phyloP scores from a whole-genome alignment of 2,113 vertebrate genomes.

The Atherinomorus stipes region DNA sequence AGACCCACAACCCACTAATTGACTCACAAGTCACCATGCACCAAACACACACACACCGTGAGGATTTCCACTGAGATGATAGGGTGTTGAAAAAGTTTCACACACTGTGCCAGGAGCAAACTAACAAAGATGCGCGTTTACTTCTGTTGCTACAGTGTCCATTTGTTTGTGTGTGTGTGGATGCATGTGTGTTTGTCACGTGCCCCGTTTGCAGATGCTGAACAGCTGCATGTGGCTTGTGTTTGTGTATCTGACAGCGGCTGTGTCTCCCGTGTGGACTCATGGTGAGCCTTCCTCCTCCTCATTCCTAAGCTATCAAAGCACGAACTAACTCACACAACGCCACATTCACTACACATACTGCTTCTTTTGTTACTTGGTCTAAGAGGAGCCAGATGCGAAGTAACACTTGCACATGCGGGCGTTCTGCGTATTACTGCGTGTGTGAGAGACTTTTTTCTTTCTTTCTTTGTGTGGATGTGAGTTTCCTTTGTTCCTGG shows the following conservation, averaged over 20 bases:
- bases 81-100: slow-evolving; percentile 24
- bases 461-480: slow-evolving; percentile 5
- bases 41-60: slow-evolving; percentile 30
- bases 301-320: slow-evolving; percentile 72
- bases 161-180: slow-evolving; percentile 20
- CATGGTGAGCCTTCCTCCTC: slow-evolving; percentile 51
- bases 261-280: slow-evolving; percentile 40
- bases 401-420: slow-evolving; percentile 52
- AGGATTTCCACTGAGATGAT: slow-evolving; percentile 49
- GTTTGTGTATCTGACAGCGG: slow-evolving; percentile 73
- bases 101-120: slow-evolving; percentile 8
- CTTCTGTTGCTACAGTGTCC: slow-evolving; percentile 26
- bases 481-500: slow-evolving; percentile 28
- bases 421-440: slow-evolving; percentile 42
- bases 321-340: slow-evolving; percentile 66
- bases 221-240: slow-evolving; percentile 80
- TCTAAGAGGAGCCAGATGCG: slow-evolving; percentile 81
- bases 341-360: slow-evolving; percentile 62
- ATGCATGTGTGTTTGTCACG: slow-evolving; percentile 31
- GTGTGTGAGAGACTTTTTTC: slow-evolving; percentile 18
- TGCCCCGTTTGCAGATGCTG: slow-evolving; percentile 45
- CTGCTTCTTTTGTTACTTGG: slow-evolving; percentile 72
- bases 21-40: slow-evolving; percentile 50
- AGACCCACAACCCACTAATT: slow-evolving; percentile 39
- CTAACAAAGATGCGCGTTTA: slow-evolving; percentile 20